Evolutionary conservation across 2,797 vertebrate genomes (phyloP), one percentile per base, ranked within the genome.

Genomic region (Macroramphosus scolopax): DNA sequence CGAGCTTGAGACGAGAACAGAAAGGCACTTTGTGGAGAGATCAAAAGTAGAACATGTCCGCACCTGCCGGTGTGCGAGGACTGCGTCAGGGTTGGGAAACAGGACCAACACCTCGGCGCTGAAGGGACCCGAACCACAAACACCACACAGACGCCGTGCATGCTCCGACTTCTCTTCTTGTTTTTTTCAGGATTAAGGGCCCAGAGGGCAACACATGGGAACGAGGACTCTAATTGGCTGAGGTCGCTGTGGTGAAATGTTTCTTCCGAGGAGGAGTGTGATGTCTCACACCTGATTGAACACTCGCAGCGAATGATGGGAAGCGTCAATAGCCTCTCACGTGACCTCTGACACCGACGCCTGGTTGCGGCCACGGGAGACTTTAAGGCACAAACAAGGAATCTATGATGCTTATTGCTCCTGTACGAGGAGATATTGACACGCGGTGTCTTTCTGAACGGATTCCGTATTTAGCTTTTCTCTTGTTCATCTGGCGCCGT

Each of bases 31-130:
- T 35, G 71, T 47, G 63, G 69, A 65, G 55, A 88, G 82, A 90
- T 90, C 87, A 90, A 90, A 91, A 84, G 84, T 86, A 47, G 59
- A 70, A 44, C 58, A 56, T 58, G 54, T 72, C 67, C 72, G 81
- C 88, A 90, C 87, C 89, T 90, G 89, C 80, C 67, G 26, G 56
- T 17, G 45, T 30, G 11, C 58, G 44, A 48, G 49, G 18, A 24
- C 18, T 50, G 49, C 52, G 39, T 48, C 24, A 22, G 39, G 63
- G 59, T 37, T 47, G 52, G 41, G 52, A 61, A 60, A 62, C 53
- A 34, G 44, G 41, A 37, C 53, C 8, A 12, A 25, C 55, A 24
- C 25, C 50, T 64, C 43, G n/a, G n/a, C n/a, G n/a, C 64, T 43
- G 47, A 34, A 24, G 47, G 39, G 46, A 46, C 49, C 18, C 5